Base-by-base conservation (phyloP, 2,888 invertebrate species). In the Drosophila rubida region DNA sequence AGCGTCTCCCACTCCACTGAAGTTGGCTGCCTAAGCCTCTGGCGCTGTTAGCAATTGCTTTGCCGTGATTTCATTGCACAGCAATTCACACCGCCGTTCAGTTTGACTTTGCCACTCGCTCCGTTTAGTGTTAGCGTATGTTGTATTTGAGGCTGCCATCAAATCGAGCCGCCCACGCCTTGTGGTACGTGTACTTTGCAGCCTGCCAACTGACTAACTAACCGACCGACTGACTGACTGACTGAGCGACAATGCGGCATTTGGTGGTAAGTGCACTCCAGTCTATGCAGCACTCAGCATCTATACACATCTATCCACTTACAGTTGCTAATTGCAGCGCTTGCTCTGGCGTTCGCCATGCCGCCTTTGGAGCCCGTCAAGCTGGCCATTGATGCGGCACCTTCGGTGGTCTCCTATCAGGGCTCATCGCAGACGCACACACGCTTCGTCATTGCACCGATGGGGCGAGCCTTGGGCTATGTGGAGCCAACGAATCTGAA, bases 371-470 rank as follows among this genome's bases (percentile, higher is more conserved):
- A 65, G 44, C 48, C 59, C 0, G 64, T 74, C 4, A 60, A 62
- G 25, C 59, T 90, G 58, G 63, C 88, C 32, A 89, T 90, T 27
- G 90, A 90, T 27, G 72, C 88, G 7, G 90, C 90, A 0, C 90
- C 90, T 0, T 90, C 90, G 13, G 89, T 90, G 16, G 90, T 90
- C 61, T 79, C 90, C 30, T 90, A 90, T 63, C 90, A 90, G 69
- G 90, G 90, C n/a, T 90, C 90, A 2, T 86, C 89, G 2, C 89
- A 90, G 48, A 76, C 89, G 6, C 87, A 88, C 57, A 88, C 90
- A n/a, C 87, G 89, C 25, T 86, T 90, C 23, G 90, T 90, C 1
- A 88, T 90, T 5, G 89, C 90, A 16, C 90, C 90, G n/a, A 90
- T 90, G 81, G 90, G 90, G 7, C 87, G 90, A 13, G 74, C 90